Evolutionary conservation across 2,113 vertebrate genomes (phyloP).

Genomic region (Saguinus midas): DNA sequence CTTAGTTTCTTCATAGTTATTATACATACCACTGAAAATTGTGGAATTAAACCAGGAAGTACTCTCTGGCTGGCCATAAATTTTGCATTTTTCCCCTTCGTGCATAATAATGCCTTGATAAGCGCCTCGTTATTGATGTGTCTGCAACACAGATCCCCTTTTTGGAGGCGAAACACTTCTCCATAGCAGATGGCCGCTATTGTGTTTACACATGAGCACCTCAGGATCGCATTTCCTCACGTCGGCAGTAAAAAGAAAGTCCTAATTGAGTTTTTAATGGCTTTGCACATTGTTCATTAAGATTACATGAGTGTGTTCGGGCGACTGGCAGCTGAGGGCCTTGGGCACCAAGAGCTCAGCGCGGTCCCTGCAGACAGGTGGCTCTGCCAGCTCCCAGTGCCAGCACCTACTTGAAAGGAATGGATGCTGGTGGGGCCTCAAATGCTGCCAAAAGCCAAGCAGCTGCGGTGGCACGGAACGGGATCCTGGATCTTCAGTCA

Average conservation of each 20-base stretch:
- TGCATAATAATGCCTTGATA: constrained; percentile 85
- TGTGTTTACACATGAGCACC: constrained; percentile 91
- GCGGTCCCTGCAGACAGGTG: constrained; percentile 66
- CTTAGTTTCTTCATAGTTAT: constrained; percentile 79
- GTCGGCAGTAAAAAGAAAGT: constrained; percentile 85
- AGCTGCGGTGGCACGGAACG: background rate
- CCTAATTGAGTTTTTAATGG: constrained; percentile 94
- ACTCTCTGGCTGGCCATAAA: constrained; percentile 84
- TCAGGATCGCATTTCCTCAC: constrained; percentile 86
- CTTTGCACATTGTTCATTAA: constrained; percentile 89
- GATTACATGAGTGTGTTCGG: constrained; percentile 82
- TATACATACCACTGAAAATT: constrained; percentile 79
- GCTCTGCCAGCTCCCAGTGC: background rate
- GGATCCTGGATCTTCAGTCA: background rate
- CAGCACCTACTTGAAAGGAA: background rate
- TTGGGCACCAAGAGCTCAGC: constrained; percentile 49
- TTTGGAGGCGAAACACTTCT: constrained; percentile 77
- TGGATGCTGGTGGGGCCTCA: background rate
- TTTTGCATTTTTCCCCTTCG: constrained; percentile 78
- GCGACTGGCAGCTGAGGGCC: constrained; percentile 81
- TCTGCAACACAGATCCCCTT: constrained; percentile 81
- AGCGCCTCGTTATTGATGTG: constrained; percentile 83
- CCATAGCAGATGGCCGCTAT: constrained; percentile 85
- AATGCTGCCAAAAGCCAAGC: background rate
- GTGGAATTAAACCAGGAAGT: constrained; percentile 84